Conservation (phyloP, 2,113 vertebrate genomes). For the Triplophysa tibetana region DNA sequence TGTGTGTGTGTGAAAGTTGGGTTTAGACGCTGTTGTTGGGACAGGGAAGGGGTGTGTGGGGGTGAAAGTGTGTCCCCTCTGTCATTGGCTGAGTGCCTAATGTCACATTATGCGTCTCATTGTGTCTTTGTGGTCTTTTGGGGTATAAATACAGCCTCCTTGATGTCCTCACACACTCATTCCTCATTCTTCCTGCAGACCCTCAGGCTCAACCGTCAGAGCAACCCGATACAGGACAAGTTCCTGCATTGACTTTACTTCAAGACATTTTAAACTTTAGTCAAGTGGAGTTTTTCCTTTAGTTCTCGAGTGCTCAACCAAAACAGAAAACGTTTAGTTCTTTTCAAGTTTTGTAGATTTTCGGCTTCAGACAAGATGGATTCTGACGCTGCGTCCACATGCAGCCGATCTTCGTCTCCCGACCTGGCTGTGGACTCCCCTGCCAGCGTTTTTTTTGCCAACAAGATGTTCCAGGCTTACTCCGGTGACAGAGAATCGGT, state of each 20-base stretch:
- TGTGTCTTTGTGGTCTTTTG: conserved; percentile 77
- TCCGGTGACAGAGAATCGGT: conserved; percentile 56
- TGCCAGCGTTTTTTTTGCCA: conserved; percentile 69
- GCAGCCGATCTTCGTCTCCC: conserved; percentile 79
- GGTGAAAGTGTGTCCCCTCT: conserved; percentile 73
- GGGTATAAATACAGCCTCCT: conserved; percentile 75
- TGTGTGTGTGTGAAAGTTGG: conserved; percentile 60
- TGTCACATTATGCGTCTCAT: conserved; percentile 79
- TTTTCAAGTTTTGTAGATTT: background rate
- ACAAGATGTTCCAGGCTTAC: conserved; percentile 75
- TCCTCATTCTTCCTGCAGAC: background rate
- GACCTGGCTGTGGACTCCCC: conserved; percentile 74
- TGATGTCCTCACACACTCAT: conserved; percentile 30
- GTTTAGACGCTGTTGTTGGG: conserved; percentile 39
- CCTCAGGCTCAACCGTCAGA: background rate
- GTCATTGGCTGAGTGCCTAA: conserved; percentile 76
- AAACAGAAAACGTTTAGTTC: background rate
- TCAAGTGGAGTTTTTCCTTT: background rate
- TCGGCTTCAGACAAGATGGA: conserved; percentile 64
- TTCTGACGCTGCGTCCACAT: conserved; percentile 74
- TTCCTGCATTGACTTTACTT: background rate
- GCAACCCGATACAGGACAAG: background rate
- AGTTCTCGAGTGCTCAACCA: background rate
- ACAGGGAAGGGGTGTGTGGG: conserved; percentile 48
- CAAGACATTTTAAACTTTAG: background rate